Evolutionary conservation across 1,140 invertebrate species (phyloP).

Genomic region (Eriocheir sinensis): DNA sequence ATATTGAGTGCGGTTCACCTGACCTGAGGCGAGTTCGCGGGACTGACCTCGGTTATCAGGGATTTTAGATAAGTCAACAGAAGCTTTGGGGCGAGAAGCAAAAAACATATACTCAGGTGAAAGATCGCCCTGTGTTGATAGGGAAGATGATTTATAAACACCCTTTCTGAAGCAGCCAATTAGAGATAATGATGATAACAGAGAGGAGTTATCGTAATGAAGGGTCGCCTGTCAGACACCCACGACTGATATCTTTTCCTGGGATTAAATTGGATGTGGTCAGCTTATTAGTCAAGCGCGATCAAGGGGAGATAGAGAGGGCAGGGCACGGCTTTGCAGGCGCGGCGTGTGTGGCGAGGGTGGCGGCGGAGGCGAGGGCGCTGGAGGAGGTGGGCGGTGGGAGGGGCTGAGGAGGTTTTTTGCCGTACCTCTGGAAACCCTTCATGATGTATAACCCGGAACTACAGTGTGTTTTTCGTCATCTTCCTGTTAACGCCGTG

Average conservation of each 20-base stretch:
- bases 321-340: background rate
- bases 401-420: background rate
- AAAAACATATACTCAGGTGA: background rate
- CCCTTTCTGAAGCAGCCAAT: constrained; percentile 3
- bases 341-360: constrained; percentile 4
- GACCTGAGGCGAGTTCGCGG: background rate
- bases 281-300: constrained; percentile 48
- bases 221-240: background rate
- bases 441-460: constrained; percentile 23
- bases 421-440: background rate
- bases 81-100: background rate
- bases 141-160: constrained; percentile 34
- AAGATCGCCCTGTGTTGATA: constrained; percentile 11
- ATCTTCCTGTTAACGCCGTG: background rate
- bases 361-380: background rate
- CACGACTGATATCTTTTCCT: background rate
- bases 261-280: constrained; percentile 39
- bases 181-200: constrained; percentile 46
- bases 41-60: background rate
- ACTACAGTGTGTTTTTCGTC: background rate
- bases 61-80: constrained; percentile 15
- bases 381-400: background rate
- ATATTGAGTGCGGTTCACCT: background rate
- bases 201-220: constrained; percentile 53
- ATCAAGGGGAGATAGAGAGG: background rate